Evolutionary conservation across 2,888 invertebrate genomes (phyloP).

Genomic region (Blomia tropicalis): DNA sequence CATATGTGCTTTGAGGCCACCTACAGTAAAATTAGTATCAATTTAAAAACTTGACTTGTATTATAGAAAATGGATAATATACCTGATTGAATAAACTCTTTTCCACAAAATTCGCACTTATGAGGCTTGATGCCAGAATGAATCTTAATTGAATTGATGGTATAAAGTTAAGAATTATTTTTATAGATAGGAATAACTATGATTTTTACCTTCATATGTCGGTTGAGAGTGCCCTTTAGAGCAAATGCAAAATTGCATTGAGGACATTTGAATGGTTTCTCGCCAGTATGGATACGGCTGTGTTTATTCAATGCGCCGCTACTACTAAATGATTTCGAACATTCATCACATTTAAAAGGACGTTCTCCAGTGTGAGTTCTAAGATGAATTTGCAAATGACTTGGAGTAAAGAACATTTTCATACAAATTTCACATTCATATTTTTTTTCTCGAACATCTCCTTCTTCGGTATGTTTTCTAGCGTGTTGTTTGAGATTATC

Average conservation of each 20-base stretch:
- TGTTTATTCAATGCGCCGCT: slow-evolving; percentile 34
- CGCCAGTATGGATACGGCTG: slow-evolving; percentile 34
- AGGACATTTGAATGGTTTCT: slow-evolving; percentile 29
- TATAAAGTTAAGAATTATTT: too few species aligned
- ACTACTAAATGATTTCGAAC: slow-evolving; percentile 33
- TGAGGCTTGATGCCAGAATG: slow-evolving; percentile 43
- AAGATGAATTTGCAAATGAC: slow-evolving; percentile 46
- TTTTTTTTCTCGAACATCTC: slow-evolving; percentile 31
- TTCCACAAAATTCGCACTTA: slow-evolving; percentile 50
- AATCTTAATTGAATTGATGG: too few species aligned
- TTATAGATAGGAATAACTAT: too few species aligned
- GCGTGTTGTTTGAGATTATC: slow-evolving; percentile 56
- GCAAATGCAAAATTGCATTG: slow-evolving; percentile 43
- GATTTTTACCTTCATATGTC: slow-evolving; percentile 57
- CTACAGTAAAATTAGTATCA: too few species aligned
- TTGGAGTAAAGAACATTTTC: slow-evolving; percentile 49
- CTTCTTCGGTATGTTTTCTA: slow-evolving; percentile 44
- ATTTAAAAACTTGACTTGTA: too few species aligned
- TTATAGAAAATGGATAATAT: too few species aligned
- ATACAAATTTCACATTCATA: slow-evolving; percentile 49
- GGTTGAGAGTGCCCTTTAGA: slow-evolving; percentile 63
- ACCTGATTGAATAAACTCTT: slow-evolving; percentile 68
- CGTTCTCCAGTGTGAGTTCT: slow-evolving; percentile 46
- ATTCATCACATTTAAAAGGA: slow-evolving; percentile 33
- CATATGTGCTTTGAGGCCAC: slow-evolving; percentile 57